Conservation (phyloP, 2,797 vertebrate species). For the Xenentodon cancila region DNA sequence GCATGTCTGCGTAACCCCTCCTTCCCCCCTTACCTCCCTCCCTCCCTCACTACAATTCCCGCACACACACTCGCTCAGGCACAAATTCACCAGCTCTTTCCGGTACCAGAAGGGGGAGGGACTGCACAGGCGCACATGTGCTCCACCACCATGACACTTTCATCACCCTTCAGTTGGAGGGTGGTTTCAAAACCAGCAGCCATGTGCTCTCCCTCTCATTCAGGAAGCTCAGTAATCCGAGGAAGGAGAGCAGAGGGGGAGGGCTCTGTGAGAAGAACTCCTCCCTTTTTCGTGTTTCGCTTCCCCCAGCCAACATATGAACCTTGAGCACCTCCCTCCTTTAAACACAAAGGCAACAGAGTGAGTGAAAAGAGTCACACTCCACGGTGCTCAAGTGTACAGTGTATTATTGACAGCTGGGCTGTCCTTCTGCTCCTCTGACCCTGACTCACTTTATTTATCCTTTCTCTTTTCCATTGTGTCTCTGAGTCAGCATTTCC, state of each 20-base stretch:
- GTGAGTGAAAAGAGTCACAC: neutral
- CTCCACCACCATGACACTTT: constrained; percentile 15
- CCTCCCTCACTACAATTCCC: constrained; percentile 6
- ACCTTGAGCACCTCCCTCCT: constrained; percentile 42
- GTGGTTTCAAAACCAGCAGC: constrained; percentile 46
- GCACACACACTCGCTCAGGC: neutral
- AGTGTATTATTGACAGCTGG: too few species aligned
- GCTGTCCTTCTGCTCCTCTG: neutral
- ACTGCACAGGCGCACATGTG: constrained; percentile 54
- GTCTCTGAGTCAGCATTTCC: neutral
- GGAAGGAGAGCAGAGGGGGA: constrained; percentile 3
- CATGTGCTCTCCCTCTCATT: constrained; percentile 53
- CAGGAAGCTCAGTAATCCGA: constrained; percentile 12
- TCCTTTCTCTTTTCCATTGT: too few species aligned
- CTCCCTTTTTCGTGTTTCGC: constrained; percentile 27
- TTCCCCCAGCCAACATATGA: constrained; percentile 25
- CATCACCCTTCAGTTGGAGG: constrained; percentile 26
- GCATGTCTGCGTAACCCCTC: neutral
- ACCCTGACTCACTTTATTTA: neutral
- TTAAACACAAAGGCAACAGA: constrained; percentile 37
- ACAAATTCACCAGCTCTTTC: constrained; percentile 41
- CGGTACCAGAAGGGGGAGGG: constrained; percentile 37
- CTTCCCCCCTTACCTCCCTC: constrained; percentile 11
- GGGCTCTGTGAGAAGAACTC: constrained; percentile 20
- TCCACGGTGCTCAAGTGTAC: too few species aligned